These are phyloP conservation scores for Rhopalosiphum maidis DNA, from an alignment of 1,140 invertebrate genomes.

Conservation along the genomic window DNA sequence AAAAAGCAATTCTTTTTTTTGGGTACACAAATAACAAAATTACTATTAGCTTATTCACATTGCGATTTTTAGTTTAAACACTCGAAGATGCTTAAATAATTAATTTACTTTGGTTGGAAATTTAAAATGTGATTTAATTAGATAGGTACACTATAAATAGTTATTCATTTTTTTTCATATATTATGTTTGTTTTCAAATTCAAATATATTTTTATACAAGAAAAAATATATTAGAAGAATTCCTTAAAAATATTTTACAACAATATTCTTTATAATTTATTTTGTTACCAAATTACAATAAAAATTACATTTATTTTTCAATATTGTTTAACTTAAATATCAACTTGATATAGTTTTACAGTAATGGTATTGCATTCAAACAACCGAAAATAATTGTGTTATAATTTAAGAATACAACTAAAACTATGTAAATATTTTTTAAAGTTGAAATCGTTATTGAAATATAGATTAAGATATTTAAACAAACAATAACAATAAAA, in stretches of 20 bases:
- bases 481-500: background rate
- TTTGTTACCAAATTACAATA: background rate
- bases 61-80: background rate
- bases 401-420: background rate
- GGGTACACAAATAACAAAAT: background rate
- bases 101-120: background rate
- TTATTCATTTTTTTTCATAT: background rate
- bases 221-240: background rate
- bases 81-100: background rate
- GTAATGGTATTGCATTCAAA: background rate
- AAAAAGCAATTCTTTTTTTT: background rate
- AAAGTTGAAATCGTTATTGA: background rate
- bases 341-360: background rate
- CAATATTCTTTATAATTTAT: background rate
- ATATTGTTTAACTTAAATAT: background rate
- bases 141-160: background rate
- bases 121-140: background rate
- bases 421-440: background rate
- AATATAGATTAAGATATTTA: background rate
- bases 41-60: background rate
- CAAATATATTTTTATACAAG: no score
- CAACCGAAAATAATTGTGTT: background rate
- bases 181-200: background rate
- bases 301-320: background rate
- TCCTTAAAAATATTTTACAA: background rate